phyloP scores from a whole-genome alignment of 2,888 invertebrate species.

The Nezara viridula region DNA sequence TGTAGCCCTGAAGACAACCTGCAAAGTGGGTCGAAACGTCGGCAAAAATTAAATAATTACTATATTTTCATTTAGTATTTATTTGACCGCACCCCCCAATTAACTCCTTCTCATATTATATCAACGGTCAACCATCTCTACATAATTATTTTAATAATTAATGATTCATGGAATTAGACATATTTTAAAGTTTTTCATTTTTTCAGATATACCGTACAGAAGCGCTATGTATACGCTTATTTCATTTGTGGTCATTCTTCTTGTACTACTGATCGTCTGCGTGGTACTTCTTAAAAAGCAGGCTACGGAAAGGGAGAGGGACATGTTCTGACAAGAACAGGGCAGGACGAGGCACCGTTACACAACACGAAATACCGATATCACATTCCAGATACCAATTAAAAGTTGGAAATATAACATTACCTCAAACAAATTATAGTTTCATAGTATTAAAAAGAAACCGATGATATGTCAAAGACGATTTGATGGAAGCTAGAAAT shows the following conservation, averaged over 20 bases:
- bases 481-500: background rate
- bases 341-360: conserved; percentile 62
- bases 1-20: no score
- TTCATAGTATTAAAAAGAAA: background rate
- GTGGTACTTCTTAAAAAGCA: conserved; percentile 72
- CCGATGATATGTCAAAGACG: background rate
- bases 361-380: conserved; percentile 54
- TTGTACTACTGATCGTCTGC: conserved; percentile 72
- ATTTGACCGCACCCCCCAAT: no score
- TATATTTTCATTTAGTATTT: no score
- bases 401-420: conserved; percentile 65
- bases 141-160: conserved; percentile 8
- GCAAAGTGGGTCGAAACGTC: no score
- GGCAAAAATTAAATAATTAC: no score
- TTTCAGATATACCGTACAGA: conserved; percentile 70
- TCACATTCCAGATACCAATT: conserved; percentile 60
- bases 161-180: background rate
- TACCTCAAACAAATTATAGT: conserved; percentile 64
- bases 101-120: no score
- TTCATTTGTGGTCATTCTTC: conserved; percentile 72
- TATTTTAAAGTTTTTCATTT: background rate
- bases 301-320: conserved; percentile 68
- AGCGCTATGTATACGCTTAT: conserved; percentile 77
- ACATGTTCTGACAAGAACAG: conserved; percentile 67
- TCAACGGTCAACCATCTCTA: no score